Base-by-base conservation (phyloP, 2,888 invertebrate species). In the Lacanobia oleracea region DNA sequence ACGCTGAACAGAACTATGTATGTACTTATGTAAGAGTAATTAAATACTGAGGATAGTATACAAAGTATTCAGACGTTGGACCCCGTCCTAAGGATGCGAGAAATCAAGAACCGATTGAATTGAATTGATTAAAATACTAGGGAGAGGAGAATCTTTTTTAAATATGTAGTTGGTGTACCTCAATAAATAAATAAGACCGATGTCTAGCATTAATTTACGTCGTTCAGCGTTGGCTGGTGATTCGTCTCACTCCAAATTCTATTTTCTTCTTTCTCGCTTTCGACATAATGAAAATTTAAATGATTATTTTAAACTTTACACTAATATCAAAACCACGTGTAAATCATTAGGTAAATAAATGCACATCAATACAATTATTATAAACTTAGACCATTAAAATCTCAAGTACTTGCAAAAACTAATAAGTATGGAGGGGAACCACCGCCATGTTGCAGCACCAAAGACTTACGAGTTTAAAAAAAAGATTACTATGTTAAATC, bases 351-450 rank as follows among this genome's bases (percentile, higher is more conserved):
- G 7, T 27, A 27, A 27, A 27, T 18, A 16, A 37, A n/a, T 53
- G 10, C 6, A 53, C 21, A 67, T 51, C n/a, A n/a, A n/a, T n/a
- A n/a, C n/a, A n/a, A n/a, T 61, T 3, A 14, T 21, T 27, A 27
- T 45, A 37, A 27, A 43, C 33, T 6, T 12, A n/a, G 8, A 16
- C 10, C 14, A 70, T 67, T 62, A 43, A 56, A 67, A 51, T 23
- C 2, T n/a, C 45, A 57, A 64, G 21, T 60, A 54, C 8, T 65
- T 48, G 6, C 8, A 59, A 64, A 79, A 60, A 60, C 21, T 23
- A 66, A 23, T 45, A 40, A 12, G 45, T 56, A 33, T 8, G 7
- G 1, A 72, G 80, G 80, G 82, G 82, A 77, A 80, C 45, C 37
- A 68, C 82, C 77, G 62, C 2, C 21, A 33, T 21, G 23, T n/a